phyloP scores from a whole-genome alignment of 2,113 vertebrate genomes.

The Prunella fulvescens region DNA sequence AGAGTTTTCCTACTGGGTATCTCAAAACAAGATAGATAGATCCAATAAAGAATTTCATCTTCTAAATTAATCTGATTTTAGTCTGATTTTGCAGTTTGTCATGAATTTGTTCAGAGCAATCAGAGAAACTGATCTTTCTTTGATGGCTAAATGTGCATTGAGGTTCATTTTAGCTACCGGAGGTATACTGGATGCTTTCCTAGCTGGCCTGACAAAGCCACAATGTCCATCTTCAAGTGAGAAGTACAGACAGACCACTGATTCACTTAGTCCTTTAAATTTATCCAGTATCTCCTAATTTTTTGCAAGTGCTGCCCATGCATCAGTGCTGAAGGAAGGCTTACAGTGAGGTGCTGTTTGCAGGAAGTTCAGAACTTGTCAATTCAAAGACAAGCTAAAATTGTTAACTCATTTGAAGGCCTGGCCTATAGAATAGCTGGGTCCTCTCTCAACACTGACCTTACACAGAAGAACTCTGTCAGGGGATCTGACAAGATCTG shows the following conservation, averaged over 20 bases:
- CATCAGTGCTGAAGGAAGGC: not conserved
- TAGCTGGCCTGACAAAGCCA: not conserved
- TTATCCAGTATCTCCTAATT: not conserved
- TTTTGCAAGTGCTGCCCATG: not conserved
- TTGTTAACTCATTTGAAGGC: not conserved
- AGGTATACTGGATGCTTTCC: not conserved
- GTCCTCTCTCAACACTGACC: not conserved
- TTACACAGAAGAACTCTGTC: not conserved
- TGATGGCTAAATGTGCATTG: not conserved
- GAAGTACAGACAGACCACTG: not conserved
- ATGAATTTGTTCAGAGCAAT: not conserved
- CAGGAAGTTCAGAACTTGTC: not conserved
- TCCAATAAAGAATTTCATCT: not conserved
- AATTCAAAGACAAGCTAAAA: not conserved
- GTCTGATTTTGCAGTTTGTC: not conserved
- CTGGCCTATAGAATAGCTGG: not conserved
- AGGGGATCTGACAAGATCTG: not conserved
- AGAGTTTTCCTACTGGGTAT: too few relatives aligned
- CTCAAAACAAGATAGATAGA: not conserved
- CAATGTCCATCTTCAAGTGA: not conserved
- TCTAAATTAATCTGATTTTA: not conserved
- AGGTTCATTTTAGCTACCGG: not conserved
- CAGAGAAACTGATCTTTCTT: not conserved
- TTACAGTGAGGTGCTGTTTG: not conserved
- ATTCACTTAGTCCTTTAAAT: not conserved